Conservation (phyloP, 2,113 vertebrate species). For the Daphoenositta chrysoptera region DNA sequence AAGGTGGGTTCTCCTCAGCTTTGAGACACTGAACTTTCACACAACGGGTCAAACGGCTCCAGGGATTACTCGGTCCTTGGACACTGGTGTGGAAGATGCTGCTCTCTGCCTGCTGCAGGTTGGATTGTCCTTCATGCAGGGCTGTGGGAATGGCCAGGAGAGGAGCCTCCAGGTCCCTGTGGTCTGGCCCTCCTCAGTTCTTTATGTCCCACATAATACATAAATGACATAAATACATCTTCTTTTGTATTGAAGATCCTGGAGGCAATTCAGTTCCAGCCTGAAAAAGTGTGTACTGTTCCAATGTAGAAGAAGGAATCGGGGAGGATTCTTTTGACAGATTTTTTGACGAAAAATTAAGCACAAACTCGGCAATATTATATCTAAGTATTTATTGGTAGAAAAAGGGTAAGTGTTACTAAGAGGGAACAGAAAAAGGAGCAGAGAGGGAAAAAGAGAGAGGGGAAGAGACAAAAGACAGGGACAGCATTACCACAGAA, state of each 20-base stretch:
- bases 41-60: neutral
- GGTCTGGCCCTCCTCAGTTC: neutral
- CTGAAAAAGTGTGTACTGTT: no score
- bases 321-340: no score
- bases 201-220: neutral
- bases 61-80: neutral
- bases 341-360: no score
- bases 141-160: neutral
- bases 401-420: no score
- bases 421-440: no score
- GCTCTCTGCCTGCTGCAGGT: neutral
- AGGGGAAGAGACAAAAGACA: no score
- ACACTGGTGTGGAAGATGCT: neutral
- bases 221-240: no score
- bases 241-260: neutral
- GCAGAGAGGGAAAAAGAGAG: no score
- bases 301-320: no score
- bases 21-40: neutral
- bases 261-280: rapidly evolving
- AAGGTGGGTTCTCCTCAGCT: neutral
- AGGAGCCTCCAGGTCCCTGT: neutral
- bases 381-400: no score
- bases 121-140: neutral
- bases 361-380: no score
- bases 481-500: no score